A percentile compares a stretch with the other conserved stretches of the same genome.
phyloP scores from a whole-genome alignment of 1,140 invertebrate genomes.

The Trialeurodes vaporariorum region DNA sequence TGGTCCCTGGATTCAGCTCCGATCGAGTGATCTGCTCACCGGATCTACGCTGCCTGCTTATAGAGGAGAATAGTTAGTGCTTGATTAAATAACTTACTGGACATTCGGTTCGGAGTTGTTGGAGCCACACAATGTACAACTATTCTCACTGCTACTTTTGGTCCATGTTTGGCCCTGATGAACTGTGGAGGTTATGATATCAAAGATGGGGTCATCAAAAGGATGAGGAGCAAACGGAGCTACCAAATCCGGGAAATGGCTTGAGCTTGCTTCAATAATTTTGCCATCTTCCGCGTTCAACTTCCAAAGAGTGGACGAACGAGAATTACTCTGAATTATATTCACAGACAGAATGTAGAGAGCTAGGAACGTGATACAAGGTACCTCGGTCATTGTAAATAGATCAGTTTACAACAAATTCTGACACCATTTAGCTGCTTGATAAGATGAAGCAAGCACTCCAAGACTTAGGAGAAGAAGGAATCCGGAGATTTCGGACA shows the following conservation, averaged over 20 bases:
- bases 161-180: constrained; percentile 48
- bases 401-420: too few species aligned
- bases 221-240: constrained; percentile 33
- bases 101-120: background rate
- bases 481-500: too few species aligned
- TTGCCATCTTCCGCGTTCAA: constrained; percentile 52
- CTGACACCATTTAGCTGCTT: too few species aligned
- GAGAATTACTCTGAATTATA: constrained; percentile 54
- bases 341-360: constrained; percentile 41
- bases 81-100: background rate
- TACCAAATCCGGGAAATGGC: constrained; percentile 39
- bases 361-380: constrained; percentile 22
- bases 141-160: constrained; percentile 42
- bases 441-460: too few species aligned
- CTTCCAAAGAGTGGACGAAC: constrained; percentile 60
- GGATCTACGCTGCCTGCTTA: too few species aligned
- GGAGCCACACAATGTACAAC: constrained; percentile 27
- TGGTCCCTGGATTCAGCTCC: too few species aligned
- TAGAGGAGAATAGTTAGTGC: too few species aligned
- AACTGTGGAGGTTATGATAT: constrained; percentile 50
- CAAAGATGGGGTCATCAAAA: constrained; percentile 47
- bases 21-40: too few species aligned
- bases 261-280: constrained; percentile 44
- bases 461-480: too few species aligned
- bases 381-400: constrained; percentile 17